These are phyloP conservation scores for Marmota monax DNA, from an alignment of 2,113 vertebrate genomes.

Conservation along the genomic window DNA sequence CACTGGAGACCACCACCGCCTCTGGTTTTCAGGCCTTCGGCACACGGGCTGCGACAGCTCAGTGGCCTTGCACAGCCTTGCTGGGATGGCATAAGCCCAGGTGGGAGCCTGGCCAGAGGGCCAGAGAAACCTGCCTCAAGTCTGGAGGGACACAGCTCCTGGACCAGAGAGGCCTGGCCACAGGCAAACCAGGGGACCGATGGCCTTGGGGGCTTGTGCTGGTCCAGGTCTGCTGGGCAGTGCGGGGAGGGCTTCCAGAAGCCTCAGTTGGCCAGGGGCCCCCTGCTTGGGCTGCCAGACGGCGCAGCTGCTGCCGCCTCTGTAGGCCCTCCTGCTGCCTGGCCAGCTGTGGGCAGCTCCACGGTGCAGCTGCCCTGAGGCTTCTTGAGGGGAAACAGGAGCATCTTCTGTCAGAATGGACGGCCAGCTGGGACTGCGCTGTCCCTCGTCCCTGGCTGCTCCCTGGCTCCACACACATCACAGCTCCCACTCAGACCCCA, in stretches of 20 bases:
- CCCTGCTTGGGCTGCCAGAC: neutral
- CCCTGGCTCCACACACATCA: neutral
- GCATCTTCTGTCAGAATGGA: conserved; percentile 87
- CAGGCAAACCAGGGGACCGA: neutral
- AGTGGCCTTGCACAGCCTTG: too few species aligned
- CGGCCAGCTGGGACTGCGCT: conserved; percentile 82
- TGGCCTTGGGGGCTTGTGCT: too few species aligned
- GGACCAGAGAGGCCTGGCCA: neutral
- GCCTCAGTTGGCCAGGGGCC: neutral
- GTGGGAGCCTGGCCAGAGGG: neutral
- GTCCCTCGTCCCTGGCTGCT: neutral
- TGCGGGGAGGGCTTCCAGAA: neutral
- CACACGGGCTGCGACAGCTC: too few species aligned
- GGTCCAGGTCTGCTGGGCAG: neutral
- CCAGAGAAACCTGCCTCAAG: neutral
- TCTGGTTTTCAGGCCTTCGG: too few species aligned
- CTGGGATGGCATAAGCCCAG: neutral
- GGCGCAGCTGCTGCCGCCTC: neutral
- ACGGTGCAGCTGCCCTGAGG: conserved; percentile 88
- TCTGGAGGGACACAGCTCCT: neutral
- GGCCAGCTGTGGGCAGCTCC: conserved; percentile 89
- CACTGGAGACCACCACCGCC: too few species aligned
- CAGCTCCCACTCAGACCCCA: neutral
- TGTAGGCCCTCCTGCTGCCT: neutral
- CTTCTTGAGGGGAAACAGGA: conserved; percentile 82